Conservation (phyloP, 2,888 invertebrate species). For the Polydrusus cervinus region DNA sequence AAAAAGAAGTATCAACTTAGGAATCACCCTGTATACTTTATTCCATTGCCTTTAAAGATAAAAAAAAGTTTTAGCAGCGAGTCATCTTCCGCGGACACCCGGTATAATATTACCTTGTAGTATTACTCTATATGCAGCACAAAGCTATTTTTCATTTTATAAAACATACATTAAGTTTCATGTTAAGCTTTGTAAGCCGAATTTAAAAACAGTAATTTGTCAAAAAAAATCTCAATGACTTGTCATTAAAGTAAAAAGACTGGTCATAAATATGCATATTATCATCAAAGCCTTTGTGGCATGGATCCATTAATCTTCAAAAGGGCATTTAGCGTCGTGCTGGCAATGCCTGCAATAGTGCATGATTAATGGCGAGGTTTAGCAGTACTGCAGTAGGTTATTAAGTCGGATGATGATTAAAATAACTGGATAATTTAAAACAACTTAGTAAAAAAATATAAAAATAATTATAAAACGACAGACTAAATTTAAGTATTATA, state of each 20-base stretch:
- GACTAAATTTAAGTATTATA: too few relatives aligned
- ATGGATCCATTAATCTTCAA: conserved; percentile 15
- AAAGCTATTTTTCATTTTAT: not conserved
- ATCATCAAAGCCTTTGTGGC: conserved; percentile 24
- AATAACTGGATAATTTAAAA: not conserved
- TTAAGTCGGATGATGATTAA: not conserved
- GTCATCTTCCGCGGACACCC: too few relatives aligned
- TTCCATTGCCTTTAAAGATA: too few relatives aligned
- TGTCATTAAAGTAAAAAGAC: conserved; percentile 26
- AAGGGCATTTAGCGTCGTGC: conserved; percentile 15
- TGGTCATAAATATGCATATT: conserved; percentile 23
- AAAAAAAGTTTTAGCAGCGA: too few relatives aligned
- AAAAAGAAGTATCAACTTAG: too few relatives aligned
- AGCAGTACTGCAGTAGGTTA: not conserved
- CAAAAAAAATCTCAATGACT: conserved; percentile 2
- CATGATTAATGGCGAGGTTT: conserved; percentile 6
- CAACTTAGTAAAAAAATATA: too few relatives aligned
- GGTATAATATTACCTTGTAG: too few relatives aligned
- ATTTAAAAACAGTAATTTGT: conserved; percentile 10
- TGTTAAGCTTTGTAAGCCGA: not conserved
- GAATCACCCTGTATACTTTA: too few relatives aligned
- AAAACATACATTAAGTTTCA: not conserved
- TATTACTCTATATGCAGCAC: too few relatives aligned
- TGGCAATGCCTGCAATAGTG: not conserved
- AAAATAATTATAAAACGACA: too few relatives aligned